Percentiles rank a stretch among this genome's conserved stretches.
Evolutionary conservation across 2,113 vertebrate species (phyloP).

Genomic region (Daboia siamensis): DNA sequence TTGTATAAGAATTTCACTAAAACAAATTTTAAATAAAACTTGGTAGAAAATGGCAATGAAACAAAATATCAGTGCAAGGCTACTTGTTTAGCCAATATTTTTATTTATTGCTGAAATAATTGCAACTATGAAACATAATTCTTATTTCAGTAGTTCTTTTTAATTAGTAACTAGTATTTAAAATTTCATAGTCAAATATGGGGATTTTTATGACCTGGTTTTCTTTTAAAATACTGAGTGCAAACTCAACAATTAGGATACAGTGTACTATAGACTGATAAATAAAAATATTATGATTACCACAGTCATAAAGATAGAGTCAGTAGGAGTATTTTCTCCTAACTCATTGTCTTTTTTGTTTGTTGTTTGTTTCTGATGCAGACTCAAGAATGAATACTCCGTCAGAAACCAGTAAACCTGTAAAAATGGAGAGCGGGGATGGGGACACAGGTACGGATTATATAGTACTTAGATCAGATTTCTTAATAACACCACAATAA

Average conservation of each 20-base stretch:
- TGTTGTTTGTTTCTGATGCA: constrained; percentile 71
- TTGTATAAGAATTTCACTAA: not conserved
- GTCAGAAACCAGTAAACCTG: constrained; percentile 93
- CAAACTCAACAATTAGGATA: not conserved
- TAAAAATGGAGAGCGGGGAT: constrained; percentile 87
- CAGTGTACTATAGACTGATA: not conserved
- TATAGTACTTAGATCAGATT: not conserved
- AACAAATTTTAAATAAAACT: not conserved
- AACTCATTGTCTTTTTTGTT: constrained; percentile 35
- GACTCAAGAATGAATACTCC: constrained; percentile 99
- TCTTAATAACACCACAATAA: not conserved
- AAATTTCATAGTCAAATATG: not conserved
- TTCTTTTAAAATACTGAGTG: not conserved
- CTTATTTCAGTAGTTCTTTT: not conserved
- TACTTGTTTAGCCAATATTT: not conserved
- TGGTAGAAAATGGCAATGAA: not conserved
- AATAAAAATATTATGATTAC: not conserved
- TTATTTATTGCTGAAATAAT: not conserved
- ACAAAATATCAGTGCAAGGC: not conserved
- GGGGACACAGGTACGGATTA: constrained; percentile 83
- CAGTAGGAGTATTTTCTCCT: not conserved
- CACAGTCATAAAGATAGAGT: not conserved
- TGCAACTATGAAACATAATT: not conserved
- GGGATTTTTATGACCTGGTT: not conserved
- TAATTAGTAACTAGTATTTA: not conserved